phyloP scores from a whole-genome alignment of 2,888 invertebrate species.

The Ophion ellenae region DNA sequence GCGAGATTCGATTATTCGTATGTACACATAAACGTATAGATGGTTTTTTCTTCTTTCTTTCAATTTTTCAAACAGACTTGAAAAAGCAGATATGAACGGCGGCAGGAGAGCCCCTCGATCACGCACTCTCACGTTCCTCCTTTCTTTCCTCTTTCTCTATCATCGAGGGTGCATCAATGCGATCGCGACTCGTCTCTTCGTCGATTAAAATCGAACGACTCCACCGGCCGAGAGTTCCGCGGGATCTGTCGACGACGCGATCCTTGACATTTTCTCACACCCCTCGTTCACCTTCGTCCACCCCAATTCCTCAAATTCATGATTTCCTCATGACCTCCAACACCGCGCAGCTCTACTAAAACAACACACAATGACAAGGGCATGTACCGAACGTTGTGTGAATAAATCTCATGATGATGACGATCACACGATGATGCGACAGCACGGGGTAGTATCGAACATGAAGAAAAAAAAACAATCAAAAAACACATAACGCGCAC shows the following conservation, averaged over 20 bases:
- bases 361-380: not conserved
- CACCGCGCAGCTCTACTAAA: not conserved
- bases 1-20: conserved; percentile 53
- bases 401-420: not conserved
- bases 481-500: conserved; percentile 8
- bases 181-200: not conserved
- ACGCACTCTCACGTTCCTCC: conserved; percentile 20
- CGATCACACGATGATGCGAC: not conserved
- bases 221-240: conserved; percentile 28
- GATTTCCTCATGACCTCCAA: conserved; percentile 4
- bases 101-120: not conserved
- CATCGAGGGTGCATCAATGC: not conserved
- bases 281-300: not conserved
- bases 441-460: not conserved
- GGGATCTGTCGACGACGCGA: conserved; percentile 38
- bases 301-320: conserved; percentile 35
- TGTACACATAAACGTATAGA: conserved; percentile 4
- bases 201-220: not conserved
- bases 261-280: conserved; percentile 53
- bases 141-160: not conserved
- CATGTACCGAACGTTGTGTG: not conserved
- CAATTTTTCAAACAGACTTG: not conserved
- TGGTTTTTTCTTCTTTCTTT: not conserved
- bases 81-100: not conserved
- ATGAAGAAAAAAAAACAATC: not conserved